Evolutionary conservation across 2,797 vertebrate species (phyloP).

Genomic region (Cephalopachus bancanus): DNA sequence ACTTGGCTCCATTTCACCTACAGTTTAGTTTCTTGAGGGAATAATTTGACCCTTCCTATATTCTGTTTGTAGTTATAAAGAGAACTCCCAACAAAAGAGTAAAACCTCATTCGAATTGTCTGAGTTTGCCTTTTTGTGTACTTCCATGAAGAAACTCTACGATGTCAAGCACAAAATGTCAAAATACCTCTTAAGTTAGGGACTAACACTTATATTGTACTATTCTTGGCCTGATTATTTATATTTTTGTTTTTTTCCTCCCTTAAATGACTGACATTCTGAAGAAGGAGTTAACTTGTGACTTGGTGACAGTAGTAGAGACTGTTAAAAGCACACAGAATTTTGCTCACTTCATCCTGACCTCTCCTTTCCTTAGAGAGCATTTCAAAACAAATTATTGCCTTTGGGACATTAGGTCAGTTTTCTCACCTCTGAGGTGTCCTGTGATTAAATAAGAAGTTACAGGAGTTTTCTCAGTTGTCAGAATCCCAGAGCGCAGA

Average conservation of each 20-base stretch:
- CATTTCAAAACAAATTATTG: background rate
- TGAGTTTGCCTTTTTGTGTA: conserved; percentile 67
- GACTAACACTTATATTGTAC: conserved; percentile 39
- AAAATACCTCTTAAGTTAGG: conserved; percentile 60
- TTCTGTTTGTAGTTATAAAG: conserved; percentile 62
- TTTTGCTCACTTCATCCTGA: conserved; percentile 12
- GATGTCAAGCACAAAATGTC: conserved; percentile 43
- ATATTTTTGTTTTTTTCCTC: conserved; percentile 52
- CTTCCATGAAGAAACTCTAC: conserved; percentile 40
- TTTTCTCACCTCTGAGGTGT: conserved; percentile 37
- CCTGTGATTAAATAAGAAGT: conserved; percentile 57
- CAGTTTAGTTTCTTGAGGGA: conserved; percentile 71
- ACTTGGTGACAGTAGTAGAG: conserved; percentile 46
- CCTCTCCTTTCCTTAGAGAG: background rate
- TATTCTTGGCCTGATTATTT: conserved; percentile 74
- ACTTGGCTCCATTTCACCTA: conserved; percentile 75
- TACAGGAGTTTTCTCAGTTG: conserved; percentile 76
- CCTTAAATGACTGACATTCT: conserved; percentile 27
- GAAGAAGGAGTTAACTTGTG: conserved; percentile 61
- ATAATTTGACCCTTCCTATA: conserved; percentile 71
- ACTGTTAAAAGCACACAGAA: conserved; percentile 11
- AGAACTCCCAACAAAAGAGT: conserved; percentile 64
- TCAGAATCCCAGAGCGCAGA: conserved; percentile 54
- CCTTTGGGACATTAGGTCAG: background rate
- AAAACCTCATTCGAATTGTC: conserved; percentile 54